Conservation (phyloP, 1,140 invertebrate genomes). For the Brachionus paranguensis region DNA sequence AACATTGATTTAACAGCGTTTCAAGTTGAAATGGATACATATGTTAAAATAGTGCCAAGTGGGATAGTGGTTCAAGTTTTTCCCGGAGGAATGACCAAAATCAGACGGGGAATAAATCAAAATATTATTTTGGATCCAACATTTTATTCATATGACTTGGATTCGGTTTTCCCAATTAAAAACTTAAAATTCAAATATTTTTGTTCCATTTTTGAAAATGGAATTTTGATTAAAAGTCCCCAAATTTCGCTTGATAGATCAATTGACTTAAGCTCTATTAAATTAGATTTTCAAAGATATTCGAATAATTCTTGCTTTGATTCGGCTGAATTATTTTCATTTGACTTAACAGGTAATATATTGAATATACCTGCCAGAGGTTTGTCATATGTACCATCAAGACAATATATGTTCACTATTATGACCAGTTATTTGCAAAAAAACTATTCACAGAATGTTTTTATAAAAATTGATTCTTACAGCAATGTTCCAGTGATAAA, state of each 20-base stretch:
- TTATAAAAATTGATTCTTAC: slow-evolving; percentile 1
- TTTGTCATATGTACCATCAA: neutral
- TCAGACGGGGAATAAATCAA: slow-evolving; percentile 20
- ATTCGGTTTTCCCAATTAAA: neutral
- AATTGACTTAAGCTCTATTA: neutral
- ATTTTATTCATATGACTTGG: slow-evolving; percentile 7
- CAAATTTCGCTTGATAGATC: neutral
- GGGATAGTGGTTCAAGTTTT: slow-evolving; percentile 16
- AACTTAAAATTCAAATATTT: slow-evolving; percentile 28
- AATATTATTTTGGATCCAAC: slow-evolving; percentile 28
- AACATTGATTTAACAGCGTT: neutral
- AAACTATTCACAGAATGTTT: neutral
- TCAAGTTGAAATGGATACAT: neutral
- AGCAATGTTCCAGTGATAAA: neutral
- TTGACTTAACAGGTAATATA: neutral
- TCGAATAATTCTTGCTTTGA: slow-evolving; percentile 1
- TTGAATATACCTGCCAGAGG: neutral
- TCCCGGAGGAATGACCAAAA: neutral
- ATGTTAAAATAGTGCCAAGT: slow-evolving; percentile 12
- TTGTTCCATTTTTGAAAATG: neutral
- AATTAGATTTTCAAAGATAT: neutral
- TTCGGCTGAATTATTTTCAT: neutral
- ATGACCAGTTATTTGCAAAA: neutral
- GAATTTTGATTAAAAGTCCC: neutral
- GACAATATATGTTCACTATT: neutral